Percentiles rank a stretch among this genome's conserved stretches.
Conservation (phyloP, 2,797 vertebrate species). For the Brotula barbata region DNA sequence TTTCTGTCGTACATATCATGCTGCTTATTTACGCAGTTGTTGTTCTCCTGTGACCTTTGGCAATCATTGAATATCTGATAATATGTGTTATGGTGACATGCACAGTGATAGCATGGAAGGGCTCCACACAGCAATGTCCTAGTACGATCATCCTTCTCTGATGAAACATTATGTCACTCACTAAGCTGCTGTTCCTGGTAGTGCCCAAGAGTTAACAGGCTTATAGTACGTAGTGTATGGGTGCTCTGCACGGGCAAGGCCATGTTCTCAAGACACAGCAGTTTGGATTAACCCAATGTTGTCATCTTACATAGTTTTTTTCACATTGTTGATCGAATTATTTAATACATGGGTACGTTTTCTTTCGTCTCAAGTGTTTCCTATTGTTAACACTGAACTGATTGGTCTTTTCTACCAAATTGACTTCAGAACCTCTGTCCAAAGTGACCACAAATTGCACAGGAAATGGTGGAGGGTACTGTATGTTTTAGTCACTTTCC, state of each 20-base stretch:
- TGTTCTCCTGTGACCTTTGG: constrained; percentile 3
- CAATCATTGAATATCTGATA: not conserved
- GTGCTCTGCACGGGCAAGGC: constrained; percentile 24
- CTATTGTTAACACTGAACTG: no score
- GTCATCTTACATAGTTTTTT: no score
- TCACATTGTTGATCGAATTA: no score
- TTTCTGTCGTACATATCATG: not conserved
- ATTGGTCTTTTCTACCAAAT: no score
- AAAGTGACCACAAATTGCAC: no score
- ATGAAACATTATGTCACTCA: constrained; percentile 65
- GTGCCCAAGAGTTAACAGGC: constrained; percentile 52
- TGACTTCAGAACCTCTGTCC: no score
- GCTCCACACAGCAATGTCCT: constrained; percentile 17
- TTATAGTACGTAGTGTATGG: constrained; percentile 46
- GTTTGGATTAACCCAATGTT: no score
- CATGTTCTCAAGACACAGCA: constrained; percentile 21
- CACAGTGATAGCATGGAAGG: constrained; percentile 25
- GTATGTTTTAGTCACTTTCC: not conserved
- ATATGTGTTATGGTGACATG: constrained; percentile 4
- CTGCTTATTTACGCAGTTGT: not conserved
- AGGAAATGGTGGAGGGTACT: no score
- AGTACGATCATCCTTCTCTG: constrained; percentile 30
- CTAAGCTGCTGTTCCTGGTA: constrained; percentile 66
- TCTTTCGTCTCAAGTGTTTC: no score
- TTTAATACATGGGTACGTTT: no score